These are phyloP conservation scores for Watsonalla binaria DNA, from an alignment of 2,888 invertebrate species.

Conservation along the genomic window DNA sequence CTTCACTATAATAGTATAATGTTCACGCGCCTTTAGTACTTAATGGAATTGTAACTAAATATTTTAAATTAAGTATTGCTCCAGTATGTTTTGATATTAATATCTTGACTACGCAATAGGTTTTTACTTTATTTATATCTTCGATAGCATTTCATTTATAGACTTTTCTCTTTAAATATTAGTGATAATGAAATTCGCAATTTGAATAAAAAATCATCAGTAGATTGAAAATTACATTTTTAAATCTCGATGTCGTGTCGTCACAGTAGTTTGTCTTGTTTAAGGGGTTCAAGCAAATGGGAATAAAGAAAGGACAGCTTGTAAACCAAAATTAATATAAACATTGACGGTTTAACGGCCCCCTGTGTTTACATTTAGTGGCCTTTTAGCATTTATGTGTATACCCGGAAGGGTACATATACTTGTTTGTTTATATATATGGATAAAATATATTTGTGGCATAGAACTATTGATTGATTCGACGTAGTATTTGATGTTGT, in stretches of 20 bases:
- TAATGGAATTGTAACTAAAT: constrained; percentile 48
- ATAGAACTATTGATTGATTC: constrained; percentile 24
- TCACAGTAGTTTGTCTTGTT: constrained; percentile 34
- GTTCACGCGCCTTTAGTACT: constrained; percentile 38
- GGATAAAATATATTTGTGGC: constrained; percentile 21
- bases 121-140: constrained; percentile 34
- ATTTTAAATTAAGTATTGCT: constrained; percentile 43
- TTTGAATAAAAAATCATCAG: constrained; percentile 22
- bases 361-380: constrained; percentile 34
- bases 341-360: constrained; percentile 16
- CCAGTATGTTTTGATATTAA: constrained; percentile 34
- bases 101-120: constrained; percentile 28
- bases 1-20: constrained; percentile 35
- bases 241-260: constrained; percentile 62
- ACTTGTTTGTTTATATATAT: constrained; percentile 32
- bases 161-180: constrained; percentile 16
- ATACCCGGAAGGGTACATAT: constrained; percentile 25
- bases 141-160: constrained; percentile 45
- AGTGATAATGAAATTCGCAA: constrained; percentile 7
- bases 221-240: constrained; percentile 32
- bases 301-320: constrained; percentile 7
- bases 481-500: constrained; percentile 30
- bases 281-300: constrained; percentile 14
- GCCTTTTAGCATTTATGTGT: constrained; percentile 36
- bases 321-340: constrained; percentile 12